A percentile compares a stretch with the other conserved stretches of the same genome.
Evolutionary conservation across 1,140 invertebrate species (phyloP).

Genomic region (Stegodyphus dumicola): DNA sequence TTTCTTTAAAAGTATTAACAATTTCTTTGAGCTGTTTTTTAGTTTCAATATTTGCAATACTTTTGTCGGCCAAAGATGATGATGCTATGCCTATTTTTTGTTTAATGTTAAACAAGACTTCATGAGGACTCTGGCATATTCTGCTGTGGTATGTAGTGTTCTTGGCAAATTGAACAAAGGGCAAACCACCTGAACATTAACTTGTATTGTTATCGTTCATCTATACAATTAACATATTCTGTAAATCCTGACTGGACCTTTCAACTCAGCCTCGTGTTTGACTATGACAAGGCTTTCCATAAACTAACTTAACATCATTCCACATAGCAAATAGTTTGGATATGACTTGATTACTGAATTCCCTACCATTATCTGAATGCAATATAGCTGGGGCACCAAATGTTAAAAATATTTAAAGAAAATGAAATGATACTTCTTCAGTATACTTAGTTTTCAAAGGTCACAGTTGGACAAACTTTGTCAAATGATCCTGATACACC

Average conservation of each 20-base stretch:
- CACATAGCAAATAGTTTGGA: slow-evolving; percentile 36
- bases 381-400: slow-evolving; percentile 32
- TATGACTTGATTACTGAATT: slow-evolving; percentile 48
- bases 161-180: background rate
- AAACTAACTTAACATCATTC: slow-evolving; percentile 35
- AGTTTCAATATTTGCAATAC: no score
- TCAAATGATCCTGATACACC: slow-evolving; percentile 60
- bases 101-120: no score
- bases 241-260: background rate
- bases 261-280: slow-evolving; percentile 11
- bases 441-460: slow-evolving; percentile 25
- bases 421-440: slow-evolving; percentile 3
- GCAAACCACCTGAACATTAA: background rate
- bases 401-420: slow-evolving; percentile 41
- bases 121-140: background rate
- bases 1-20: no score
- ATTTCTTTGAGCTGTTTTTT: no score
- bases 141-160: background rate
- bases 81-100: no score
- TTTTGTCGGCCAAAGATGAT: no score
- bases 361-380: slow-evolving; percentile 26
- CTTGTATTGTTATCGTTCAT: background rate
- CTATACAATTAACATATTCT: background rate
- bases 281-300: slow-evolving; percentile 6
- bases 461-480: slow-evolving; percentile 25